These are phyloP conservation scores for Conus betulinus DNA, from an alignment of 1,140 invertebrate genomes.

Conservation along the genomic window DNA sequence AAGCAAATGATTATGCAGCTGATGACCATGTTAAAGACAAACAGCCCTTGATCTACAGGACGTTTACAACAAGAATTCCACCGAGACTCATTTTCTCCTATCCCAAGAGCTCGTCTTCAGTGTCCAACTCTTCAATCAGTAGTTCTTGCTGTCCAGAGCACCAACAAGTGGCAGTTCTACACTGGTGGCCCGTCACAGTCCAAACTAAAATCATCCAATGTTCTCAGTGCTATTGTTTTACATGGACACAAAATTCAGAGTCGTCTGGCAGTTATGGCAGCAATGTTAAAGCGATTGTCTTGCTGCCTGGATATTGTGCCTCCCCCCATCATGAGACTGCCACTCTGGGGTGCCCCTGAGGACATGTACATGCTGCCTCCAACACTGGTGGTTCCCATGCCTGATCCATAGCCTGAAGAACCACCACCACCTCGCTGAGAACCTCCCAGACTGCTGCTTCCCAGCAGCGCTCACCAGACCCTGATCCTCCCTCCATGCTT, in stretches of 20 bases:
- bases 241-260: background rate
- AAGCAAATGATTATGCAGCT: no score
- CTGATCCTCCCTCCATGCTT: background rate
- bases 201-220: no score
- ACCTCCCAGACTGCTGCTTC: background rate
- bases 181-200: no score
- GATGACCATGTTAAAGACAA: no score
- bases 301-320: slow-evolving; percentile 15
- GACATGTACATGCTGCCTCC: slow-evolving; percentile 35
- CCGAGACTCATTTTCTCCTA: no score
- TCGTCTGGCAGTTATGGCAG: slow-evolving; percentile 34
- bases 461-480: slow-evolving; percentile 31
- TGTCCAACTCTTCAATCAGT: no score
- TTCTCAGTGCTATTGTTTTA: no score
- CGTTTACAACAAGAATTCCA: no score
- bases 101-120: no score
- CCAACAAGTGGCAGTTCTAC: no score
- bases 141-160: no score
- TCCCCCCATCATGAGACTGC: slow-evolving; percentile 32
- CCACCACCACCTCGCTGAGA: slow-evolving; percentile 14
- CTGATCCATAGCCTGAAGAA: slow-evolving; percentile 5
- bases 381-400: slow-evolving; percentile 10
- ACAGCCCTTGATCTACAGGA: no score
- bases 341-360: slow-evolving; percentile 7
- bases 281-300: slow-evolving; percentile 35